Evolutionary conservation across 2,888 invertebrate genomes (phyloP), one percentile per base, ranked within the genome.

Genomic region (Microchrysa polita): DNA sequence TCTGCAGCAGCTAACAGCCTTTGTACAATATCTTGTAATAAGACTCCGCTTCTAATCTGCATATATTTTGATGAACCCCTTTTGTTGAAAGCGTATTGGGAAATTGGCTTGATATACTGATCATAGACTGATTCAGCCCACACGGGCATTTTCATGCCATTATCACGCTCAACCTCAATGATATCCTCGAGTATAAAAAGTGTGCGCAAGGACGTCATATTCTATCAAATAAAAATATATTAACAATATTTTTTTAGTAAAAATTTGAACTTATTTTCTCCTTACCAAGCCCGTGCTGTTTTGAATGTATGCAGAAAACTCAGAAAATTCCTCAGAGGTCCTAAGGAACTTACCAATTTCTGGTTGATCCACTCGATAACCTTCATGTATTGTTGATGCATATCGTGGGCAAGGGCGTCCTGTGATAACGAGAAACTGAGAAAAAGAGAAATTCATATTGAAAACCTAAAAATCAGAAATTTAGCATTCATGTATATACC

Each of bases 111-210:
- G 0, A 60, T 4, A 16, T 40, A 90, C 80, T 87, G 86, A 44
- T 85, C 83, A 1, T 91, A 90, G 23, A 90, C 88, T 72, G 86
- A 86, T 76, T 87, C 86, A 0, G 91, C 89, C 92, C 92, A 92
- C n/a, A 87, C 85, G 0, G 93, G 93, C 5, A 93, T 82, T 65
- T 87, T 85, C 52, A 92, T 84, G n/a, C 90, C 90, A 0, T 85
- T 84, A 71, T 90, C 87, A 65, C 87, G 84, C 81, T 90, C 87
- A 16, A 91, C 87, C 78, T 88, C 86, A 22, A 92, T 82, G 0
- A 90, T 90, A 80, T 91, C 90, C 12, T 27, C 27, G 44, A 72
- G 34, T 2, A 53, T 22, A 14, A 22, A 53, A 18, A 53, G 12
- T n/a, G 20, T n/a, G 5, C 53, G 55, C 34, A 53, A 34, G 14